Evolutionary conservation across 2,888 invertebrate species (phyloP), one percentile per base, ranked within the genome.

Genomic region (Oeneis ivallda): DNA sequence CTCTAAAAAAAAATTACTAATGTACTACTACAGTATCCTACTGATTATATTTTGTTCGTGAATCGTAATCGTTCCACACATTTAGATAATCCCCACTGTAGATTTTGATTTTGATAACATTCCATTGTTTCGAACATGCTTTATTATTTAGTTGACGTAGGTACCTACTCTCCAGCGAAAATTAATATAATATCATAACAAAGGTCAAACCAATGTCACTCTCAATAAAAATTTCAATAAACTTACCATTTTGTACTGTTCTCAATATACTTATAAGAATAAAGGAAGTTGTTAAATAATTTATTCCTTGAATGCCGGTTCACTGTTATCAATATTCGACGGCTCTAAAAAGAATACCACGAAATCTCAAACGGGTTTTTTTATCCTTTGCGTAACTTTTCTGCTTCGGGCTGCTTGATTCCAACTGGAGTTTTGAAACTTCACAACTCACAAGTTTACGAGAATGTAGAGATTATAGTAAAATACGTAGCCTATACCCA

Each of bases 201-300:
- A 83, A 90, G 90, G 90, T 89, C 90, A 87, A 76, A 71, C 75
- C 81, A 89, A 90, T 85, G 90, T 89, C 90, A 89, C 75, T 79
- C 77, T 75, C 73, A 67, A 58, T 63, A 77, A 77, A 68, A 72
- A 69, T 64, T 67, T 60, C 52, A 65, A 65, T 66, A 60, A n/a
- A 79, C 88, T 84, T 79, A 89, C 89, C 89, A 89, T 71, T 72
- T 65, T 70, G 13, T 57, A 49, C 41, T 47, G 15, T 47, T 8
- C n/a, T n/a, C n/a, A n/a, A 32, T n/a, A 6, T 56, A n/a, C n/a
- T n/a, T 19, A 41, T 19, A 39, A 9, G 19, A 10, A 19, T 53
- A 53, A 7, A 15, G 3, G 32, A 37, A 17, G 17, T 39, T 34
- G 4, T 41, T 13, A n/a, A 13, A 41, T 19, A 37, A 54, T 17